These are phyloP conservation scores for Anniella stebbinsi DNA, from an alignment of 2,797 vertebrate genomes.

Conservation along the genomic window DNA sequence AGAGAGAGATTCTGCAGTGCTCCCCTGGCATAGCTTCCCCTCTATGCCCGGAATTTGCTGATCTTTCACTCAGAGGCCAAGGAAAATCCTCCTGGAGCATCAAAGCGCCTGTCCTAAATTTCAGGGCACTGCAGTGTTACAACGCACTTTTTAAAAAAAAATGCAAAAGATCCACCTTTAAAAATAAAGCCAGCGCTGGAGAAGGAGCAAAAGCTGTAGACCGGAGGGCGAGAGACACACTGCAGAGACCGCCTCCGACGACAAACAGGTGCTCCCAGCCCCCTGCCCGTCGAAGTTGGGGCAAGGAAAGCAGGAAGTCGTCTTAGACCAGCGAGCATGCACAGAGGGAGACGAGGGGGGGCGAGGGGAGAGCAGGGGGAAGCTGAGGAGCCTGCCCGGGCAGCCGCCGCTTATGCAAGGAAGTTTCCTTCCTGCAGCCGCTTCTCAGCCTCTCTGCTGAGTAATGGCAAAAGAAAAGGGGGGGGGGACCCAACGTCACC, in stretches of 20 bases:
- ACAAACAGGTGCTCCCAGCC: not conserved
- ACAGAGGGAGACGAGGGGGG: not conserved
- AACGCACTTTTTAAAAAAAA: not conserved
- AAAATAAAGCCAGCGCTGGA: not conserved
- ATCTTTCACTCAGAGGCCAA: not conserved
- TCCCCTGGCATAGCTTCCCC: not conserved
- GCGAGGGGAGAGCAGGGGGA: no score
- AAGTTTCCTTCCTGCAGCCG: not conserved
- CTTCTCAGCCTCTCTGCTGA: constrained; percentile 17
- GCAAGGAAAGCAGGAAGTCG: not conserved
- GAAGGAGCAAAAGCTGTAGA: not conserved
- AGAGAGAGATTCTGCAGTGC: constrained; percentile 21
- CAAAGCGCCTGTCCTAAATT: not conserved
- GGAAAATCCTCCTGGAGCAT: not conserved
- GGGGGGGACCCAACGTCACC: not conserved
- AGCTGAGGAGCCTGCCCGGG: not conserved
- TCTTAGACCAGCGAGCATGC: not conserved
- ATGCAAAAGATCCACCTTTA: not conserved
- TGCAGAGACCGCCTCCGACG: not conserved
- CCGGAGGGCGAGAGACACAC: no score
- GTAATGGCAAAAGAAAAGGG: constrained; percentile 15
- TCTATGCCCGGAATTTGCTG: not conserved
- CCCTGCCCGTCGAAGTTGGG: not conserved
- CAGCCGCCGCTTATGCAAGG: not conserved
- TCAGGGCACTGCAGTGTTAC: not conserved